Evolutionary conservation across 2,888 invertebrate genomes (phyloP), one percentile per base, ranked within the genome.

Genomic region (Heliconius aoede): DNA sequence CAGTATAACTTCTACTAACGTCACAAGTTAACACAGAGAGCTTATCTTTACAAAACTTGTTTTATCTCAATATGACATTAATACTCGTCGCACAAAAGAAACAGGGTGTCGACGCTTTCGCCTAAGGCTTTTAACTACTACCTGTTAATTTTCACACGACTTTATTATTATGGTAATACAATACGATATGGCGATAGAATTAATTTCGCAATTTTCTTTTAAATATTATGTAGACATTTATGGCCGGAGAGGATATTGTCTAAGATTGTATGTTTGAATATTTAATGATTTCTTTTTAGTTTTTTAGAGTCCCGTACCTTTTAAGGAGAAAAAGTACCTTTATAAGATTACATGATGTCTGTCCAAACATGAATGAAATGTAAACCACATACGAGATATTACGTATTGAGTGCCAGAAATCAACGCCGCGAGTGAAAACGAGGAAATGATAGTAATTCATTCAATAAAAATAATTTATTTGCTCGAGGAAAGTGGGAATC

Each of bases 101-200:
- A 74, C 73, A 72, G 69, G 30, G 68, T 68, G 68, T 71, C 40
- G 64, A 72, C 60, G 76, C 78, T 78, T 78, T 79, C 78, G 72
- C 76, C 67, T n/a, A 30, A 72, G 62, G 80, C 80, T 80, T 80
- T 80, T 80, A 79, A 78, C 80, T 78, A 67, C 58, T 65, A 76
- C 51, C 72, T 80, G 80, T 72, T 80, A 80, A 80, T 79, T 80
- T 80, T 80, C 80, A 78, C 80, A 79, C 80, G 46, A 62, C 76
- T 80, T 79, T 80, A 79, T 80, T 72, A 80, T 80, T 72, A 80
- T 73, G 69, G 72, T 75, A 60, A 64, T 76, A 74, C 61, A 71
- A 73, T 76, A 65, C 71, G 72, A 58, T 79, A 68, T 69, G 65
- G 72, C 73, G 61, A 61, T 62, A 61, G 76, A 79, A 78, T 80